These are phyloP conservation scores for Calephelis virginiensis DNA, from an alignment of 1,140 invertebrate genomes.

Conservation along the genomic window DNA sequence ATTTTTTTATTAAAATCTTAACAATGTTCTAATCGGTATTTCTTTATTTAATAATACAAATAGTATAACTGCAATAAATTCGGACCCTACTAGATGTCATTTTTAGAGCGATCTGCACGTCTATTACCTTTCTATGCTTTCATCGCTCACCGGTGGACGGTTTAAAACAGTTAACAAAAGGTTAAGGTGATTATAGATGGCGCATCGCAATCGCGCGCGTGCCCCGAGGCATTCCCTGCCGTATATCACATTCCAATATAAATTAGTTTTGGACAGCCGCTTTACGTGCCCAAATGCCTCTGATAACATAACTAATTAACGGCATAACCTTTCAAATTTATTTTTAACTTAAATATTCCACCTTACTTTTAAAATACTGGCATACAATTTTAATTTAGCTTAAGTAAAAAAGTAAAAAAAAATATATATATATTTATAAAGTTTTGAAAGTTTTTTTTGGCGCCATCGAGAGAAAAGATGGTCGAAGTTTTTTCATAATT, in stretches of 20 bases:
- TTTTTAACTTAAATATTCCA: slow-evolving; percentile 7
- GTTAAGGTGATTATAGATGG: slow-evolving; percentile 67
- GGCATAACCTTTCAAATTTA: slow-evolving; percentile 15
- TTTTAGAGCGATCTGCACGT: too few relatives aligned
- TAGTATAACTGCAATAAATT: too few relatives aligned
- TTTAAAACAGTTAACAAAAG: slow-evolving; percentile 43
- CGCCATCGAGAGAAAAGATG: too few relatives aligned
- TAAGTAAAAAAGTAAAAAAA: too few relatives aligned
- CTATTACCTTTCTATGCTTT: too few relatives aligned
- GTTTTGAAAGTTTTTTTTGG: too few relatives aligned
- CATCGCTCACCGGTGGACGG: background rate
- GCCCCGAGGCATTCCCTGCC: slow-evolving; percentile 30
- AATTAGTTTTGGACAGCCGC: slow-evolving; percentile 65
- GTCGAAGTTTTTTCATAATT: too few relatives aligned
- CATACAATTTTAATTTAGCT: background rate
- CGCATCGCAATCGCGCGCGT: slow-evolving; percentile 44
- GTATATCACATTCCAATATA: slow-evolving; percentile 76
- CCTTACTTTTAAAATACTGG: background rate
- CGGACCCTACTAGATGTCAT: too few relatives aligned
- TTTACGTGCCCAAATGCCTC: slow-evolving; percentile 56
- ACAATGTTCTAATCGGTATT: too few relatives aligned
- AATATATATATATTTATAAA: too few relatives aligned
- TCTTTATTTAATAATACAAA: too few relatives aligned
- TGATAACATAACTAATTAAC: slow-evolving; percentile 26
- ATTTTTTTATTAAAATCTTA: too few relatives aligned